Conservation (phyloP, 2,888 invertebrate species). For the Xestoiulus laeticollis region DNA sequence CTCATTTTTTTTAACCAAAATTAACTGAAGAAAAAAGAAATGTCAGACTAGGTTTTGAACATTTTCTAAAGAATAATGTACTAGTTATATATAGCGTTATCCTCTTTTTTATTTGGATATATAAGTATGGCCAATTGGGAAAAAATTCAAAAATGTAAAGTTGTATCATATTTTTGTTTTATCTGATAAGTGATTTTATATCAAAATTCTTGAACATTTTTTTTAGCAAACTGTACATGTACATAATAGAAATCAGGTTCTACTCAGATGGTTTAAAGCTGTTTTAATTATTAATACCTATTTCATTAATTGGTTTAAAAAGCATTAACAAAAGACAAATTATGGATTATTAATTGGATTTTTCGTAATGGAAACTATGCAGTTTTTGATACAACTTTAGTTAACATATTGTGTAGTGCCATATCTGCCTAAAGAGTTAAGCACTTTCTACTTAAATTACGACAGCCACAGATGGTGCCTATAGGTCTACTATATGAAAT, state of each 20-base stretch:
- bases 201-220: neutral
- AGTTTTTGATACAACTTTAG: conserved; percentile 29
- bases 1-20: neutral
- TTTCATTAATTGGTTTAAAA: too few relatives aligned
- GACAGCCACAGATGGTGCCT: conserved; percentile 1
- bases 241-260: too few relatives aligned
- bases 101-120: too few relatives aligned
- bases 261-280: too few relatives aligned
- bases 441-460: neutral
- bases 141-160: neutral
- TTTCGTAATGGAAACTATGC: neutral
- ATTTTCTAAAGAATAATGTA: neutral
- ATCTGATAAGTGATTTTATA: neutral
- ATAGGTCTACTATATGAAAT: conserved; percentile 2
- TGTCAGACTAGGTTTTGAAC: neutral
- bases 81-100: neutral
- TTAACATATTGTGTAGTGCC: neutral
- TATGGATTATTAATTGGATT: neutral
- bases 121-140: neutral
- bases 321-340: neutral
- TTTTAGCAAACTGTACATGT: neutral
- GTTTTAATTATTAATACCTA: too few relatives aligned
- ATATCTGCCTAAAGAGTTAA: neutral
- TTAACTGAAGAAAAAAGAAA: neutral
- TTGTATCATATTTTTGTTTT: neutral